These are phyloP conservation scores for Terebella lapidaria DNA, from an alignment of 2,888 invertebrate species.

Conservation along the genomic window DNA sequence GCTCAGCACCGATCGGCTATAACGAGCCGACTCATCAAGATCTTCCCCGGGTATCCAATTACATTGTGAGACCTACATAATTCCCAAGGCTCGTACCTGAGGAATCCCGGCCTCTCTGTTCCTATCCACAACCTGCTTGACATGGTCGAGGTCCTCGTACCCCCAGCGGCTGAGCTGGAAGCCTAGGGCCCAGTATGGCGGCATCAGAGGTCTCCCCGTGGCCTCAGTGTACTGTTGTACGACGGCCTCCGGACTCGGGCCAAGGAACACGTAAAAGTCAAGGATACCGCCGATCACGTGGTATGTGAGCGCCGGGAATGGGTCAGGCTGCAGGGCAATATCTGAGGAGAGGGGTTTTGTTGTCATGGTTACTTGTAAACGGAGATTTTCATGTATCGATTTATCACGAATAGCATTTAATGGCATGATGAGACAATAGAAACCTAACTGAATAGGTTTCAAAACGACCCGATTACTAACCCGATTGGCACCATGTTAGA, in stretches of 20 bases:
- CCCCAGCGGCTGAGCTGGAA: constrained; percentile 39
- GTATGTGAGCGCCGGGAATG: constrained; percentile 37
- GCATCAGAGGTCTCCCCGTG: constrained; percentile 38
- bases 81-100: constrained; percentile 38
- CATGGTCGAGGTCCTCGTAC: constrained; percentile 24
- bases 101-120: constrained; percentile 49
- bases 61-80: too few relatives aligned
- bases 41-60: too few relatives aligned
- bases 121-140: constrained; percentile 36
- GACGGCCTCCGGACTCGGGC: constrained; percentile 65
- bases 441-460: too few relatives aligned
- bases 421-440: not conserved
- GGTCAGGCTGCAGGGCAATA: constrained; percentile 9
- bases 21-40: too few relatives aligned
- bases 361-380: too few relatives aligned
- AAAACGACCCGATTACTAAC: too few relatives aligned
- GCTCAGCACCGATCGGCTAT: too few relatives aligned
- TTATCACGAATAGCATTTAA: too few relatives aligned
- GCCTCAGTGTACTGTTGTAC: constrained; percentile 50
- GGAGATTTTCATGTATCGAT: too few relatives aligned
- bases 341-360: too few relatives aligned
- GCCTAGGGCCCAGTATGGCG: constrained; percentile 44
- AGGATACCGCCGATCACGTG: constrained; percentile 76
- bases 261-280: constrained; percentile 73
- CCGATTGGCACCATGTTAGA: too few relatives aligned